Evolutionary conservation across 2,113 vertebrate species (phyloP).

Genomic region (Entelurus aequoreus): DNA sequence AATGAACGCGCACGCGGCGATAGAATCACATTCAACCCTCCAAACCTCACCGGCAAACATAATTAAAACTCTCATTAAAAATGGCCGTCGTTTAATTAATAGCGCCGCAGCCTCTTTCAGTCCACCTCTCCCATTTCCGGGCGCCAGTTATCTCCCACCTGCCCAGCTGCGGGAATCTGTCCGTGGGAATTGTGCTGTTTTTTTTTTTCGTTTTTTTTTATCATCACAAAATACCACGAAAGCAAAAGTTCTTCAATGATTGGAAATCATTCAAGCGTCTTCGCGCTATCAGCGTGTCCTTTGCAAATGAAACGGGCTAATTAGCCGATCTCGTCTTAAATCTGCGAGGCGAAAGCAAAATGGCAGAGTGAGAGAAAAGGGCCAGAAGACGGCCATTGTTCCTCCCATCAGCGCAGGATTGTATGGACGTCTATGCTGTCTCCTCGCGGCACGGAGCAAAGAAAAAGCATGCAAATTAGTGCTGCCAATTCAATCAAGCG

Average conservation of each 20-base stretch:
- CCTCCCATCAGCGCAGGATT: slow-evolving; percentile 39
- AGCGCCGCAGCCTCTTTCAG: slow-evolving; percentile 46
- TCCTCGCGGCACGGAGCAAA: slow-evolving; percentile 42
- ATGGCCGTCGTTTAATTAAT: slow-evolving; percentile 63
- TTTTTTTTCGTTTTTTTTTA: neutral
- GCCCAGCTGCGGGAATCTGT: slow-evolving; percentile 33
- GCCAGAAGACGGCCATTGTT: slow-evolving; percentile 52
- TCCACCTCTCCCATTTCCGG: slow-evolving; percentile 55
- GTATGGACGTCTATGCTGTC: slow-evolving; percentile 61
- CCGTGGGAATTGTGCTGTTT: slow-evolving; percentile 16
- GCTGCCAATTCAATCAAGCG: slow-evolving; percentile 54
- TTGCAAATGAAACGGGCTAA: slow-evolving; percentile 18
- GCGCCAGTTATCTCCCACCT: slow-evolving; percentile 33
- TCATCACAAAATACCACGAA: neutral
- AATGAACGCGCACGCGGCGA: slow-evolving; percentile 45
- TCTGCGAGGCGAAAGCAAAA: slow-evolving; percentile 19
- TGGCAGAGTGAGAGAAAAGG: slow-evolving; percentile 30
- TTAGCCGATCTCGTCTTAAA: slow-evolving; percentile 24
- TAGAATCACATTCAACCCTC: slow-evolving; percentile 46
- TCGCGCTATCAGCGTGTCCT: slow-evolving; percentile 1
- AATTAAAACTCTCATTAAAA: slow-evolving; percentile 70
- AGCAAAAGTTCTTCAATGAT: neutral
- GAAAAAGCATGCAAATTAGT: slow-evolving; percentile 59
- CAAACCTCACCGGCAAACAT: slow-evolving; percentile 55
- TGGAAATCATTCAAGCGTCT: slow-evolving; percentile 2